Evolutionary conservation across 2,888 invertebrate genomes (phyloP), one percentile per base, ranked within the genome.

Genomic region (Drosophila recens): DNA sequence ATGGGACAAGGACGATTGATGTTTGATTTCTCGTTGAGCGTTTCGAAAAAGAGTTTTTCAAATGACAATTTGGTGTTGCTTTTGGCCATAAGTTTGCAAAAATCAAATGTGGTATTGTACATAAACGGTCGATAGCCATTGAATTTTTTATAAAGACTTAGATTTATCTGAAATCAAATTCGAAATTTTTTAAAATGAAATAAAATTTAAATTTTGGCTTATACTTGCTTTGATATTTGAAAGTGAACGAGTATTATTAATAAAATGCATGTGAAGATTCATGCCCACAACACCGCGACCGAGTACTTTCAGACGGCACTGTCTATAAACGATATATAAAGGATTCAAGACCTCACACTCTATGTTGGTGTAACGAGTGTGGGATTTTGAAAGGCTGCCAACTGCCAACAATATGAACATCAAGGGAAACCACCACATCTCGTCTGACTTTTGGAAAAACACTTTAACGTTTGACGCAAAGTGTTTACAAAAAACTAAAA

Each of bases 1-100:
- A 40, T 70, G 4, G 77, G 73, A 11, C 76, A 77, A 0, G 45
- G 5, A 10, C 64, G 73, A 57, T 77, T 70, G 0, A 77, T 0
- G 23, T 77, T 77, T 0, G 77, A 45, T 1, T 43, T 30, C 0
- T 36, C n/a, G 0, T 0, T 0, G 0, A 70, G 0, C 0, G 6
- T 1, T 17, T 53, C 42, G 0, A 43, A 0, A 8, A 58, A 1
- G 2, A 65, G n/a, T 4, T 11, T 48, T 8, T 15, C 9, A 52
- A 62, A 36, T 0, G 72, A 54, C 4, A 64, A 4, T 51, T 15
- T 45, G 0, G 0, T 0, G 0, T 20, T 45, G 0, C 27, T 0
- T 4, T 15, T 42, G 0, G 2, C 10, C 51, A 77, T 65, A 3
- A n/a, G 23, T 0, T 49, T 48, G 15, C 78, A 77, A 57, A 51